A percentile compares a stretch with the other conserved stretches of the same genome.
Conservation (phyloP, 2,113 vertebrate species). For the Ginglymostoma cirratum region DNA sequence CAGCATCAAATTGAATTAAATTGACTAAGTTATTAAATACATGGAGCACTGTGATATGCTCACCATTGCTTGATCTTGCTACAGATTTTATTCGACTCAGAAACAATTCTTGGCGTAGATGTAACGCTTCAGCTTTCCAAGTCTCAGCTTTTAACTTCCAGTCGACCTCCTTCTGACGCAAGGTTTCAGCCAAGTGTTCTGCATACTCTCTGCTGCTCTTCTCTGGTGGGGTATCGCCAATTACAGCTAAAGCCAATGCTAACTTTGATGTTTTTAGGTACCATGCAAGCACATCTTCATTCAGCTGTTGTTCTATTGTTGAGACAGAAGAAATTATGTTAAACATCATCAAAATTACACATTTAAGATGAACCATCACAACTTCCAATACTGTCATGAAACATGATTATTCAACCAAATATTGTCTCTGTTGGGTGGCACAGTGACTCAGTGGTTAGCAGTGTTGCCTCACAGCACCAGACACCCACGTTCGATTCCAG, state of each 20-base stretch:
- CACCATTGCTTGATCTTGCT: slow-evolving; percentile 48
- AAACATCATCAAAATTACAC: neutral
- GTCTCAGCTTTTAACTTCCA: slow-evolving; percentile 57
- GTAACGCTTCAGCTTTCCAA: slow-evolving; percentile 71
- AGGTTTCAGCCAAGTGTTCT: slow-evolving; percentile 53
- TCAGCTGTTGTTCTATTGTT: slow-evolving; percentile 38
- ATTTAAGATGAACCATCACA: neutral
- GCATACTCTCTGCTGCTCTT: slow-evolving; percentile 60
- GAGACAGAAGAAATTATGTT: slow-evolving; percentile 34
- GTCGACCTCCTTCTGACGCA: slow-evolving; percentile 49
- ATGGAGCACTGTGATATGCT: neutral
- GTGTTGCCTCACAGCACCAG: too few species aligned
- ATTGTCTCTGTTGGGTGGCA: neutral
- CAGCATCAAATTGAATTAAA: neutral
- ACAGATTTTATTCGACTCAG: slow-evolving; percentile 50
- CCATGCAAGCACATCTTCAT: slow-evolving; percentile 50
- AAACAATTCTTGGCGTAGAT: slow-evolving; percentile 67
- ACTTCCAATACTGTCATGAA: neutral
- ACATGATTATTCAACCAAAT: neutral
- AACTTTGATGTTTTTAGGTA: slow-evolving; percentile 58
- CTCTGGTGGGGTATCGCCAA: slow-evolving; percentile 63
- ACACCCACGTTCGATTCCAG: too few species aligned
- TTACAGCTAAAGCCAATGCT: slow-evolving; percentile 73
- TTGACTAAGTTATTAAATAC: neutral
- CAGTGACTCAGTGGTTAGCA: too few species aligned